Percentiles rank a stretch among this genome's conserved stretches.
Evolutionary conservation across 2,888 invertebrate species (phyloP).

Genomic region (Acanthosepion lycidas): DNA sequence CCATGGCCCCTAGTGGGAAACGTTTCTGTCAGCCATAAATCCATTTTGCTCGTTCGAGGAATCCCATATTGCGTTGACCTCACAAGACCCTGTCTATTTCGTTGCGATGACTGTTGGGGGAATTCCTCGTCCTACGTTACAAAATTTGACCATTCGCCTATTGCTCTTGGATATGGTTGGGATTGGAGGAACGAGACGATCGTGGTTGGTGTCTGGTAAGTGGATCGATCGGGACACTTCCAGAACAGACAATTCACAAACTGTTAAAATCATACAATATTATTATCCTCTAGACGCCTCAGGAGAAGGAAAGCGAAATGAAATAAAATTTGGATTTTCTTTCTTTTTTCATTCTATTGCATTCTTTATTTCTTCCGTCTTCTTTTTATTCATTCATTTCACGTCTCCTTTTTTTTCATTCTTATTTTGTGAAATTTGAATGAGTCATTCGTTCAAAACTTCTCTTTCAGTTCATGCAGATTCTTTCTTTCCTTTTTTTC

Average conservation of each 20-base stretch:
- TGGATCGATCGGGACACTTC: neutral
- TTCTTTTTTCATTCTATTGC: neutral
- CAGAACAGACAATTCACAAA: neutral
- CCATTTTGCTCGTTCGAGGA: neutral
- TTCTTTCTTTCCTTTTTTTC: neutral
- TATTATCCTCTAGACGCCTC: neutral
- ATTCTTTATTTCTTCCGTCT: too few species aligned
- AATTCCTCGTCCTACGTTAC: neutral
- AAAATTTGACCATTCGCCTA: neutral
- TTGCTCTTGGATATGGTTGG: neutral
- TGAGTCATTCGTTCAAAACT: too few species aligned
- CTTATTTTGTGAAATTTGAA: too few species aligned
- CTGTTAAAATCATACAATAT: neutral
- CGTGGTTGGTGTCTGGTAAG: neutral
- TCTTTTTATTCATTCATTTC: too few species aligned
- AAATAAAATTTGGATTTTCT: neutral
- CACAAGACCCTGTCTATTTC: conserved; percentile 11
- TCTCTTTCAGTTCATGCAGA: too few species aligned
- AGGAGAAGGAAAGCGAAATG: neutral
- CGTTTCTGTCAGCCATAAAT: neutral
- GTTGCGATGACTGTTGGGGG: neutral
- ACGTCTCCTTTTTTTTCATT: too few species aligned
- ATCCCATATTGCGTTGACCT: neutral
- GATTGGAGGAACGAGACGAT: neutral
- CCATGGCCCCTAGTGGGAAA: neutral